Percentiles rank a stretch among this genome's conserved stretches.
phyloP scores from a whole-genome alignment of 2,888 invertebrate genomes.

The Gari tellinella region DNA sequence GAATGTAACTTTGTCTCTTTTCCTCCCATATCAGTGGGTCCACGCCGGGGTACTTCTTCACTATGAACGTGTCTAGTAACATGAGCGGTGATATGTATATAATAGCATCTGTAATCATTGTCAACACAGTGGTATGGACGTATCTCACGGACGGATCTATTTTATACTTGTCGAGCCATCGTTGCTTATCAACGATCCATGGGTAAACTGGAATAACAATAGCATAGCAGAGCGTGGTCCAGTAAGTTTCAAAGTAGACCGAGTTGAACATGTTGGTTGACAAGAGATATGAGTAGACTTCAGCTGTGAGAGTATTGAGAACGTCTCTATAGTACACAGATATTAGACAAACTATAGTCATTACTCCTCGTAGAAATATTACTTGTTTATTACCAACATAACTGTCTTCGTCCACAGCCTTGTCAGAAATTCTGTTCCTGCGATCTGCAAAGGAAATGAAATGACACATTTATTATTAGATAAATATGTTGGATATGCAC shows the following conservation, averaged over 20 bases:
- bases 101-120: constrained; percentile 59
- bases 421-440: background rate
- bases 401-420: background rate
- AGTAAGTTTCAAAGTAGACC: constrained; percentile 80
- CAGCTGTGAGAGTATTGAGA: background rate
- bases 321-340: constrained; percentile 6
- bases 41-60: constrained; percentile 75
- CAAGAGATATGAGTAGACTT: constrained; percentile 24
- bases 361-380: background rate
- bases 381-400: constrained; percentile 2
- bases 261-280: constrained; percentile 67
- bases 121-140: constrained; percentile 38
- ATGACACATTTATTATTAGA: too few relatives aligned
- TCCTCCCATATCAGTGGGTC: constrained; percentile 63
- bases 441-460: too few relatives aligned
- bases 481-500: too few relatives aligned
- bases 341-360: background rate
- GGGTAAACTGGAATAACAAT: constrained; percentile 68
- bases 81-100: constrained; percentile 74
- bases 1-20: constrained; percentile 66
- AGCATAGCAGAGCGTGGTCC: constrained; percentile 68
- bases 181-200: constrained; percentile 59
- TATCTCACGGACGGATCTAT: constrained; percentile 67
- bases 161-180: constrained; percentile 72
- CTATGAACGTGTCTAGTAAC: constrained; percentile 73